A percentile compares a stretch with the other conserved stretches of the same genome.
phyloP scores from a whole-genome alignment of 1,140 invertebrate species.

The Drosophila melanica region DNA sequence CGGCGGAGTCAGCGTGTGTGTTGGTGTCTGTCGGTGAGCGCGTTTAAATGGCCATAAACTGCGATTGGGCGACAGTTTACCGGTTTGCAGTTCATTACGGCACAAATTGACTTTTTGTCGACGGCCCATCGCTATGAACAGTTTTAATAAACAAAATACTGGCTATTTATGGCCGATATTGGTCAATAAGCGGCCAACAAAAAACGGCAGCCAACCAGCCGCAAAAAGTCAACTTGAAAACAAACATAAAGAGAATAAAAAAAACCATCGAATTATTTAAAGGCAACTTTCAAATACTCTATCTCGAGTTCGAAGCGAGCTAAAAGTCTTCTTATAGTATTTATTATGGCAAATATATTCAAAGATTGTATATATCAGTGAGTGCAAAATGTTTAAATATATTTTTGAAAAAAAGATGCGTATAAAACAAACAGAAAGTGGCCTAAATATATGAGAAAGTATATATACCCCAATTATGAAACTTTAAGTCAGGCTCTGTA shows the following conservation, averaged over 20 bases:
- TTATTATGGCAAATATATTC: no score
- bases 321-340: no score
- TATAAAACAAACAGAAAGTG: no score
- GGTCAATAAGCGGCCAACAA: slow-evolving; percentile 12
- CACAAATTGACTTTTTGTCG: slow-evolving; percentile 77
- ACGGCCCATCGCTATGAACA: slow-evolving; percentile 38
- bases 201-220: slow-evolving; percentile 9
- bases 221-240: slow-evolving; percentile 33
- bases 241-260: slow-evolving; percentile 40
- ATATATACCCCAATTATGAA: background rate
- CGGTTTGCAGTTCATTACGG: slow-evolving; percentile 78
- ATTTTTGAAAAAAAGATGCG: background rate
- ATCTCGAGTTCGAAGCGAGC: no score
- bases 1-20: slow-evolving; percentile 15
- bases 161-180: slow-evolving; percentile 34
- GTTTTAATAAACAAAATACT: slow-evolving; percentile 55
- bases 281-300: background rate
- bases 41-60: slow-evolving; percentile 67
- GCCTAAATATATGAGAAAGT: no score
- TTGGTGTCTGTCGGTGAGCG: slow-evolving; percentile 28
- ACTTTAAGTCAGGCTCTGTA: background rate
- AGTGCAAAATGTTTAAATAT: no score
- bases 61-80: slow-evolving; percentile 74
- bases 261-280: background rate
- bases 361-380: no score